phyloP scores from a whole-genome alignment of 2,113 vertebrate genomes.

The pig (Sus scrofa) region T2T-Sscrofa CM000816.6:73750001-73750500 shows the following conservation, averaged over 20 bases:
- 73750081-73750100: neutral
- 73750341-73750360: neutral
- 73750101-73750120: neutral
- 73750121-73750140: neutral
- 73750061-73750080: neutral
- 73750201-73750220: neutral
- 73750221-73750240: too few species aligned
- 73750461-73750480: neutral
- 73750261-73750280: too few species aligned
- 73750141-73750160: neutral
- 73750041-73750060: neutral
- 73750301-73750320: too few species aligned
- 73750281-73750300: too few species aligned
- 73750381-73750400: neutral
- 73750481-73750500: neutral
- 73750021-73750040: neutral
- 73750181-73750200: neutral
- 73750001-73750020: neutral
- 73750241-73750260: too few species aligned
- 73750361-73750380: neutral
- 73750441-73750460: neutral
- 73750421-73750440: neutral
- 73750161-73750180: neutral
- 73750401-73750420: neutral
- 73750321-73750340: too few species aligned